A percentile compares a stretch with the other conserved stretches of the same genome.
phyloP scores from a whole-genome alignment of 2,888 invertebrate genomes.

The Drosophila hamatofila region DNA sequence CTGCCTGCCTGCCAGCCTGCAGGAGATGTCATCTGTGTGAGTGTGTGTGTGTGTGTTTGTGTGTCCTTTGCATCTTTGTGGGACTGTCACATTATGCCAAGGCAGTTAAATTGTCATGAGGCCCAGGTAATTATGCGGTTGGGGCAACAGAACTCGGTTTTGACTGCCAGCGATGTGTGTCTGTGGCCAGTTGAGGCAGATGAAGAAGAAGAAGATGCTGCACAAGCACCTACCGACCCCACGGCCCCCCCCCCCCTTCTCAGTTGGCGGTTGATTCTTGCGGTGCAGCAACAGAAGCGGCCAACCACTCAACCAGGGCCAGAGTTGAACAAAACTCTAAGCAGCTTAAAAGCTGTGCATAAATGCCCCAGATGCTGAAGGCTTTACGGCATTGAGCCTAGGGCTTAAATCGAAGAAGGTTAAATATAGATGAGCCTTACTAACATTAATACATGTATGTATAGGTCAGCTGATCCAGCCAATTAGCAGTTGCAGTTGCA shows the following conservation, averaged over 20 bases:
- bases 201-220: conserved; percentile 13
- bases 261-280: conserved; percentile 54
- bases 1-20: conserved; percentile 21
- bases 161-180: conserved; percentile 43
- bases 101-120: conserved; percentile 77
- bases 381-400: conserved; percentile 19
- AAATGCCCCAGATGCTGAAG: conserved; percentile 45
- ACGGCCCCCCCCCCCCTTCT: conserved; percentile 1
- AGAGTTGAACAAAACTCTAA: conserved; percentile 38
- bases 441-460: conserved; percentile 1
- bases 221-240: conserved; percentile 20
- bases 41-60: conserved; percentile 10
- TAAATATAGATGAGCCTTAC: conserved; percentile 1
- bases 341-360: conserved; percentile 50
- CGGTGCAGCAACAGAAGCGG: conserved; percentile 33
- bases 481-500: conserved; percentile 1
- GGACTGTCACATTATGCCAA: conserved; percentile 68
- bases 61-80: conserved; percentile 42
- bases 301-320: conserved; percentile 24
- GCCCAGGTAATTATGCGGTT: conserved; percentile 72
- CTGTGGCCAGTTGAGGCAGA: conserved; percentile 34
- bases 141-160: conserved; percentile 39
- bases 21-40: conserved; percentile 25
- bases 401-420: conserved; percentile 21
- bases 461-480: not conserved